Evolutionary conservation across 2,888 invertebrate species (phyloP), one percentile per base, ranked within the genome.

Genomic region (Alcis repandata): DNA sequence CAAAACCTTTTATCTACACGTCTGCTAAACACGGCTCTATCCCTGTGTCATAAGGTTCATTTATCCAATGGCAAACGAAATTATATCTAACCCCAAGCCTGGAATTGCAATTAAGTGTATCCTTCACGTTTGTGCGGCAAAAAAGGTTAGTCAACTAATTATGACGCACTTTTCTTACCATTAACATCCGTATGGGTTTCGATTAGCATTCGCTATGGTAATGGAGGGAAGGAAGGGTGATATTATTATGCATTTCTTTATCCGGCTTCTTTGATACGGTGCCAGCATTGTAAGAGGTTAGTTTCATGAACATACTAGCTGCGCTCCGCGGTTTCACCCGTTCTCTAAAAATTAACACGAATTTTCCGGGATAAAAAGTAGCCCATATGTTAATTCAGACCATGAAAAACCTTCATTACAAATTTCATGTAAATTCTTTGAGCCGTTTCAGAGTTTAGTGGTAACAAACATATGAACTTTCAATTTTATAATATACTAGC

Each of bases 41-140:
- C 40, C 8, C 49, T 13, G 46, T 6, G 68, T 7, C 38, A 62
- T 72, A 83, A 64, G 69, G 67, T 49, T 41, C 20, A 63, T 11
- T 62, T 59, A 66, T 63, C 46, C 49, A 62, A 38, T 27, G 41
- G 22, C 9, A 32, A 32, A 11, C 36, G 48, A 70, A 67, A 56
- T 65, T 72, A 65, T 63, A 54, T 63, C 72, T 68, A 66, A 72
- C 68, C 67, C 69, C 59, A 69, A 71, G 75, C 72, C 69, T 78
- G 68, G 77, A 77, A 80, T 77, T 75, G 84, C 82, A 85, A 85
- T 86, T 85, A 86, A 81, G 79, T 77, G 81, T 74, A 84, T 84
- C 80, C 83, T 81, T 77, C 78, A 80, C 78, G 78, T 80, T 75
- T 73, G 76, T 75, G 73, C 69, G 73, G 73, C 68, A 54, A 78